A percentile compares a stretch with the other conserved stretches of the same genome.
Conservation (phyloP, 1,140 invertebrate species). For the Brachionus sp. region DNA sequence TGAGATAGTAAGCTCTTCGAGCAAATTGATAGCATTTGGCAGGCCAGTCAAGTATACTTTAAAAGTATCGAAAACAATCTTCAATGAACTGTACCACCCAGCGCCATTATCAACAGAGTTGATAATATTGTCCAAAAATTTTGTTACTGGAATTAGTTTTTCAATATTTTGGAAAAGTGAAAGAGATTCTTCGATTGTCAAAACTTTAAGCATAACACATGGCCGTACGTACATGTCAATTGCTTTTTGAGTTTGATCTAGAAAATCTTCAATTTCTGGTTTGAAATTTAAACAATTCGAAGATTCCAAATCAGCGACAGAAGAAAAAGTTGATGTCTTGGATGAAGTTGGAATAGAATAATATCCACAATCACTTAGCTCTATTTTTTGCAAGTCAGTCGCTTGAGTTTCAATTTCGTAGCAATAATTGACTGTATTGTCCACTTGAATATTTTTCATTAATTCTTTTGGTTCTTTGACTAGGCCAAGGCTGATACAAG, state of each 20-base stretch:
- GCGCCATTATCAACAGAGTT: not conserved
- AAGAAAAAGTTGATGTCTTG: not conserved
- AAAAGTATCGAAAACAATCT: constrained; percentile 37
- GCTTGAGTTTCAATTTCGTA: not conserved
- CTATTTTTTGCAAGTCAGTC: not conserved
- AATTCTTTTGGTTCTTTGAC: not conserved
- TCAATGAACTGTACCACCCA: not conserved
- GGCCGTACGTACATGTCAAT: constrained; percentile 34
- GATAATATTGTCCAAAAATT: constrained; percentile 24
- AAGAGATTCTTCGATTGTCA: constrained; percentile 4
- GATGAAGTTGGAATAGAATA: constrained; percentile 27
- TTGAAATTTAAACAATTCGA: not conserved
- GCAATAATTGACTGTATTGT: not conserved
- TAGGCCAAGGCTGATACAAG: not conserved
- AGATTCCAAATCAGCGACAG: not conserved
- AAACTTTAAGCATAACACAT: constrained; percentile 27
- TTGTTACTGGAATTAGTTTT: constrained; percentile 33
- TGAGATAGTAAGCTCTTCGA: not conserved
- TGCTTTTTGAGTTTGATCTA: not conserved
- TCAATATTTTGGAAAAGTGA: constrained; percentile 30
- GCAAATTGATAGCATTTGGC: not conserved
- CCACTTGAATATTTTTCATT: not conserved
- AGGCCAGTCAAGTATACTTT: constrained; percentile 31
- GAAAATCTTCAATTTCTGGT: not conserved
- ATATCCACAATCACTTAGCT: constrained; percentile 20